Evolutionary conservation across 2,797 vertebrate genomes (phyloP), one percentile per base, ranked within the genome.

Genomic region (Acomys russatus): DNA sequence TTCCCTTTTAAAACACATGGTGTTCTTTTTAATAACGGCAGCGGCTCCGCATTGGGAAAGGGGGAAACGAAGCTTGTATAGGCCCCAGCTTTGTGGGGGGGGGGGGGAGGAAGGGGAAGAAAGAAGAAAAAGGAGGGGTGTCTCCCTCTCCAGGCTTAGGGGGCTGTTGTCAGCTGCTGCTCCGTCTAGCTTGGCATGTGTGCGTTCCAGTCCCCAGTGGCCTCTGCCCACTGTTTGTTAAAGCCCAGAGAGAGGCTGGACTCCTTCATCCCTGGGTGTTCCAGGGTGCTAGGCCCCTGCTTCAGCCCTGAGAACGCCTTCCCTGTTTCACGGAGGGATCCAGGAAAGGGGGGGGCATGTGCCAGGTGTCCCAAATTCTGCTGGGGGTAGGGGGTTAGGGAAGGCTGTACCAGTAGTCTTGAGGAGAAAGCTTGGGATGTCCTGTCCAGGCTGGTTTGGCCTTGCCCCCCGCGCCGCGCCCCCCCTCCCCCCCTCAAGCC

Each of bases 1-100:
- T 98, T 98, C 97, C 94, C 98, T 98, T 98, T 98, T 98, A 98
- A 98, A 98, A 98, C 98, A 98, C 98, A 98, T 98, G 98, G 98
- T 97, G 88, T 94, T 96, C 94, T 95, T 97, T 97, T 97, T 97
- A 97, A 98, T 97, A 97, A 97, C 17, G 10, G 94, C 93, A 22
- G 92, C 76, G 93, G 89, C 95, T 96, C 86, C 92, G 80, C 93
- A 92, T 85, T 96, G 95, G 83, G 94, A 90, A 97, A 59, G 74
- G 91, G 87, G 63, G 79, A 35, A 78, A 59, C 44, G 82, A 91
- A 78, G 79, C 82, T 95, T 95, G 96, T 93, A 97, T 96, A 98
- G 96, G 97, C 97, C 97, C 90, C 83, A 66, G 95, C 95, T 94
- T 89, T 90, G 90, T 4, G 6, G 94, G 59, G 92, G 76, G 90